phyloP scores from a whole-genome alignment of 2,888 invertebrate genomes.

The Pharmacophagus antenor region DNA sequence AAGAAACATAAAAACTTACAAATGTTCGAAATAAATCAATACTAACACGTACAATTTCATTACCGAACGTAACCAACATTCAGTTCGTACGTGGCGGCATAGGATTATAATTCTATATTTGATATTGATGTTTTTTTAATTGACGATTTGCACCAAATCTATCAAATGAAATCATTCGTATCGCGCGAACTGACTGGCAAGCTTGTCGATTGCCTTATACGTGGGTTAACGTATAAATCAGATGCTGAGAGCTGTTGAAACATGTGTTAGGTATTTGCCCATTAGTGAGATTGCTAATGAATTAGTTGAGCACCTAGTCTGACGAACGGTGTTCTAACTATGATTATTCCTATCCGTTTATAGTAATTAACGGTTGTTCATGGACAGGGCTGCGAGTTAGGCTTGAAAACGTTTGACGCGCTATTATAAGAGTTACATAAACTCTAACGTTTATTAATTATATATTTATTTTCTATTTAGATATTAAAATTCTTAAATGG shows the following conservation, averaged over 20 bases:
- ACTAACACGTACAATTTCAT: conserved; percentile 6
- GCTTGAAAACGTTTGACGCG: not conserved
- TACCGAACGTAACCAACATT: conserved; percentile 5
- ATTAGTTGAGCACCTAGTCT: conserved; percentile 27
- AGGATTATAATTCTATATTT: conserved; percentile 24
- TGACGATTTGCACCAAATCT: conserved; percentile 21
- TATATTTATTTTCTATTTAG: too few species aligned
- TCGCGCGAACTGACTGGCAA: conserved; percentile 8
- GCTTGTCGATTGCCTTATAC: conserved; percentile 19
- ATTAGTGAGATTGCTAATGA: conserved; percentile 31
- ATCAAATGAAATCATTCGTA: conserved; percentile 19
- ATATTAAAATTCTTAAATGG: too few species aligned
- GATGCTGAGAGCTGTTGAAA: conserved; percentile 20
- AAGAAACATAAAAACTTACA: not conserved
- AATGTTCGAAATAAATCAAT: conserved; percentile 4
- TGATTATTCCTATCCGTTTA: conserved; percentile 27
- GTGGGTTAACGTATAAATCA: conserved; percentile 24
- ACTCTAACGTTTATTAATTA: too few species aligned
- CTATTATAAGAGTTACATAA: not conserved
- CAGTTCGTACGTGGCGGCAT: conserved; percentile 9
- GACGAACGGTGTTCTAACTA: conserved; percentile 14
- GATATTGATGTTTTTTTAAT: conserved; percentile 13
- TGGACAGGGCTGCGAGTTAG: conserved; percentile 8
- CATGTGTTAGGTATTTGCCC: conserved; percentile 30
- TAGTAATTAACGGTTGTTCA: conserved; percentile 18